A percentile compares a stretch with the other conserved stretches of the same genome.
phyloP scores from a whole-genome alignment of 1,140 invertebrate genomes.

The Tetranychus urticae region DNA sequence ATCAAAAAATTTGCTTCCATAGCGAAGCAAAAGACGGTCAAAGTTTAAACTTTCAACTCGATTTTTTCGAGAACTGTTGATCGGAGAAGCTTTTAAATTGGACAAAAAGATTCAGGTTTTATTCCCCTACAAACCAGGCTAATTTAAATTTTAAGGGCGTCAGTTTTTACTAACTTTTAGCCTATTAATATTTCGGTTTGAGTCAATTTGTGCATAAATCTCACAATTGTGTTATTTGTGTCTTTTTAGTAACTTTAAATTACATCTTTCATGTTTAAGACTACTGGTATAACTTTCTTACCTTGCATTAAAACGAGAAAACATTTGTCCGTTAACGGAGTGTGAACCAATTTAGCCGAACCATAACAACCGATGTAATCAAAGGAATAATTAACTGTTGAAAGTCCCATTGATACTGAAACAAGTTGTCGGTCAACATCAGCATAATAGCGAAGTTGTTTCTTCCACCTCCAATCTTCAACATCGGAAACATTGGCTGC shows the following conservation, averaged over 20 bases:
- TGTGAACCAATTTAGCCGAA: slow-evolving; percentile 67
- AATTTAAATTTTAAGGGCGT: too few relatives aligned
- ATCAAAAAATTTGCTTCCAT: too few relatives aligned
- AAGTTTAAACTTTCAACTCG: too few relatives aligned
- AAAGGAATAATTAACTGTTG: slow-evolving; percentile 81
- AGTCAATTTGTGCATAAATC: neutral
- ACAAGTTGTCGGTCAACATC: slow-evolving; percentile 25
- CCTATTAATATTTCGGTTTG: neutral
- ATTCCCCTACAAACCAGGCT: too few relatives aligned
- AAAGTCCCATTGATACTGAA: slow-evolving; percentile 44
- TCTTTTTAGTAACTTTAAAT: neutral
- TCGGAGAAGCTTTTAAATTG: too few relatives aligned
- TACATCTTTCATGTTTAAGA: neutral
- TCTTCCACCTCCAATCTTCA: slow-evolving; percentile 75
- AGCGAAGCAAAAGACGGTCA: too few relatives aligned
- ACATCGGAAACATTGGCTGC: slow-evolving; percentile 33
- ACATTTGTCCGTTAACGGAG: slow-evolving; percentile 78
- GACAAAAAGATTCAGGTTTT: too few relatives aligned
- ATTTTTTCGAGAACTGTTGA: too few relatives aligned
- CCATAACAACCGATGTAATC: slow-evolving; percentile 72
- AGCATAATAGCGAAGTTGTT: slow-evolving; percentile 54
- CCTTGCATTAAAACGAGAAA: slow-evolving; percentile 82
- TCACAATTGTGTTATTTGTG: too few relatives aligned
- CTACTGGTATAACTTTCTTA: neutral
- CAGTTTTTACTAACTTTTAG: too few relatives aligned